These are phyloP conservation scores for Teinopalpus imperialis DNA, from an alignment of 2,888 invertebrate genomes.

Conservation along the genomic window DNA sequence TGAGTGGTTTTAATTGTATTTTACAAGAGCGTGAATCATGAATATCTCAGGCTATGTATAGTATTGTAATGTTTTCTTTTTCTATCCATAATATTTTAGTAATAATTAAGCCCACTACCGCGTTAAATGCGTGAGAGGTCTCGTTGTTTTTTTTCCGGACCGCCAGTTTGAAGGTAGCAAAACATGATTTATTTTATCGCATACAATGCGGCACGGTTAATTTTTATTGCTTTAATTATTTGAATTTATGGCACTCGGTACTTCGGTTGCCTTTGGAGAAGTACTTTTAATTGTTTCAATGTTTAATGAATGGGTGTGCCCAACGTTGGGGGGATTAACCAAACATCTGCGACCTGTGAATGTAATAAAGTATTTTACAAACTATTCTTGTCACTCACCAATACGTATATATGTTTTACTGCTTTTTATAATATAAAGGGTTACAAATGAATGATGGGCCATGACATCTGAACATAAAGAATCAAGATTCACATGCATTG, in stretches of 20 bases:
- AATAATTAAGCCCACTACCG: slow-evolving; percentile 21
- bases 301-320: no score
- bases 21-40: slow-evolving; percentile 6
- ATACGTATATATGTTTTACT: no score
- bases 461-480: no score
- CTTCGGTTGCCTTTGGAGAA: neutral
- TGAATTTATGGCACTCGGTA: slow-evolving; percentile 6
- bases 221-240: slow-evolving; percentile 13
- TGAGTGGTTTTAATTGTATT: slow-evolving; percentile 18
- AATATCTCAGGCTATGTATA: neutral
- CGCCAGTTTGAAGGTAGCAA: slow-evolving; percentile 1
- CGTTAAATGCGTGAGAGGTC: slow-evolving; percentile 25
- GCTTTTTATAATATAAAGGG: no score
- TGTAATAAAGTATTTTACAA: no score
- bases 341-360: no score
- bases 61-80: slow-evolving; percentile 4
- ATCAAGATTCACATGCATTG: no score
- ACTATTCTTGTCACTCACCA: no score
- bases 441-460: no score
- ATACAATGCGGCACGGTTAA: slow-evolving; percentile 3
- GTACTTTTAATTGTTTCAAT: no score
- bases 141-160: slow-evolving; percentile 40
- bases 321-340: no score
- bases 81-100: slow-evolving; percentile 5
- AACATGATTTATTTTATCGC: slow-evolving; percentile 27